A percentile compares a stretch with the other conserved stretches of the same genome.
phyloP scores from a whole-genome alignment of 1,140 invertebrate species.

The Drosophila serrata region DNA sequence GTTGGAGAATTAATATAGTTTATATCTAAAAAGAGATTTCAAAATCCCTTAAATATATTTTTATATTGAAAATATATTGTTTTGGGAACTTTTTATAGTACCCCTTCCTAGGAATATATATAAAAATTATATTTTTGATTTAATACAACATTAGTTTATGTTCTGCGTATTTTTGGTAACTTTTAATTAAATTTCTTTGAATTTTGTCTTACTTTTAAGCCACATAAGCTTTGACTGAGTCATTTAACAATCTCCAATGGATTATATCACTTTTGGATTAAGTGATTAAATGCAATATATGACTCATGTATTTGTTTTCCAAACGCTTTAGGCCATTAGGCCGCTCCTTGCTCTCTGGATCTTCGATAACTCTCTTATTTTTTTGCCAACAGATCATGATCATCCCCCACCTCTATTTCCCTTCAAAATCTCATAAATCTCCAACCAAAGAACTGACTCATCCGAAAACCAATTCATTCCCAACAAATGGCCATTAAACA shows the following conservation, averaged over 20 bases:
- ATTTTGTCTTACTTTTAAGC: not conserved
- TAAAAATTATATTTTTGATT: too few species aligned
- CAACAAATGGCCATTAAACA: constrained; percentile 17
- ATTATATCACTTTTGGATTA: constrained; percentile 4
- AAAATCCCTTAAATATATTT: too few species aligned
- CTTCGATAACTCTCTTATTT: not conserved
- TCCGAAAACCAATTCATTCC: constrained; percentile 20
- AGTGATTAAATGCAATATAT: constrained; percentile 5
- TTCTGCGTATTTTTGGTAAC: not conserved
- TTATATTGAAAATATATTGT: too few species aligned
- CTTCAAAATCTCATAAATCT: not conserved
- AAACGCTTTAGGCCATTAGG: constrained; percentile 1
- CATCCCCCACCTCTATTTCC: not conserved
- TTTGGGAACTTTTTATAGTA: too few species aligned
- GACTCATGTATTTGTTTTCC: constrained; percentile 1
- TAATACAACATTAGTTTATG: not conserved
- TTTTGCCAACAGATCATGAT: constrained; percentile 2
- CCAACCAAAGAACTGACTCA: constrained; percentile 26
- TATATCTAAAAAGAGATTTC: too few species aligned
- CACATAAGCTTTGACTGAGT: not conserved
- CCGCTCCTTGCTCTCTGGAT: not conserved
- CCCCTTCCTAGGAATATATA: too few species aligned
- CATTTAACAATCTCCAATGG: constrained; percentile 1
- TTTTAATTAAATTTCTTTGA: not conserved
- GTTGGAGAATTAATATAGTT: not conserved